Percentiles rank a stretch among this genome's conserved stretches.
These are phyloP conservation scores for Drosophila subpulchrella DNA, from an alignment of 1,140 invertebrate species.

Conservation along the genomic window DNA sequence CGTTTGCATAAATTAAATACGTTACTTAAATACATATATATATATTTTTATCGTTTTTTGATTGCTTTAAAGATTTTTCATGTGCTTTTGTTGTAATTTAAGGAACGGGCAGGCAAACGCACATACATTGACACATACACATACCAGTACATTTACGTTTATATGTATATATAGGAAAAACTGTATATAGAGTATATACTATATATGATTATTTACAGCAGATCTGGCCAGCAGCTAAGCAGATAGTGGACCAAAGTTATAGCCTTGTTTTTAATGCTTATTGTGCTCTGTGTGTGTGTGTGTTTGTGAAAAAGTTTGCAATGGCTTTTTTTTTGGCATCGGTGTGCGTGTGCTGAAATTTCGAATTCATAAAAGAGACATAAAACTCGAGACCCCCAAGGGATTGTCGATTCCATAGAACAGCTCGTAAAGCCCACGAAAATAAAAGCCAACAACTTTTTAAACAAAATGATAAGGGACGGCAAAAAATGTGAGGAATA, in stretches of 20 bases:
- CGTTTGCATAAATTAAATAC: conserved; percentile 66
- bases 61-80: conserved; percentile 22
- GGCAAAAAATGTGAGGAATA: neutral
- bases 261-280: conserved; percentile 27
- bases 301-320: conserved; percentile 23
- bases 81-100: conserved; percentile 21
- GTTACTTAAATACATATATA: neutral
- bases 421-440: conserved; percentile 10
- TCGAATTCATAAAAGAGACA: conserved; percentile 18
- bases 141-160: conserved; percentile 18
- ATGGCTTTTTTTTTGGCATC: conserved; percentile 7
- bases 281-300: conserved; percentile 16
- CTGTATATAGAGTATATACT: conserved; percentile 8
- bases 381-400: conserved; percentile 23
- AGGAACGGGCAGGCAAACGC: conserved; percentile 24
- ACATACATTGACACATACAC: conserved; percentile 43
- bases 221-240: conserved; percentile 34
- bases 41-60: conserved; percentile 16
- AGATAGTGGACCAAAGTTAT: conserved; percentile 34
- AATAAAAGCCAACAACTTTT: conserved; percentile 2
- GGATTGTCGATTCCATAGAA: conserved; percentile 5
- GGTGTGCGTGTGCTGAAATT: conserved; percentile 1
- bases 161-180: conserved; percentile 6
- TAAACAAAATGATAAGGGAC: conserved; percentile 1
- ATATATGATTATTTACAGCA: conserved; percentile 42